Percentiles rank a stretch among this genome's conserved stretches.
phyloP scores from a whole-genome alignment of 2,113 vertebrate species.

The Lophura nycthemera region DNA sequence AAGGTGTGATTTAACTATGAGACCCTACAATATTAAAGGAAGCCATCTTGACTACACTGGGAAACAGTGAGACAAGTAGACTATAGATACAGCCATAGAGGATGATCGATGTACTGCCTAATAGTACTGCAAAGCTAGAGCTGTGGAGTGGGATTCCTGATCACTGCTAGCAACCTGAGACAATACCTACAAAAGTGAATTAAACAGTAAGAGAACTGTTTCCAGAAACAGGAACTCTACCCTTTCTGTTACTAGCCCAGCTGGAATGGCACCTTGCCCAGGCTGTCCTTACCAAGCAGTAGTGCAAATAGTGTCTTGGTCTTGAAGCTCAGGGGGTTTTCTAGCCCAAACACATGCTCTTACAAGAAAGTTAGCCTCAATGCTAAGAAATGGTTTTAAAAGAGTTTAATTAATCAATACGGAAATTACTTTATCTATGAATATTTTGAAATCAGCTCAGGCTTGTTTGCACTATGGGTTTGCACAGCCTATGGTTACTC shows the following conservation, averaged over 20 bases:
- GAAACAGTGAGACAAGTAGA: not conserved
- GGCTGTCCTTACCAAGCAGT: not conserved
- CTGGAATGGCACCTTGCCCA: not conserved
- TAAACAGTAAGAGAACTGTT: not conserved
- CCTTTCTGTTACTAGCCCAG: accelerated
- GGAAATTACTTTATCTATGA: not conserved
- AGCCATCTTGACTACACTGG: not conserved
- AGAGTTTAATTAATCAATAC: not conserved
- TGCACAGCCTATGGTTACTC: not conserved
- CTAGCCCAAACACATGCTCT: not conserved
- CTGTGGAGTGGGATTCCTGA: not conserved
- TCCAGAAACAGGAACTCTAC: not conserved
- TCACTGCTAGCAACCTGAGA: not conserved
- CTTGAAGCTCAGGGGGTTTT: not conserved
- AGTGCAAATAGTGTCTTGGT: not conserved
- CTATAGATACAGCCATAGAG: not conserved
- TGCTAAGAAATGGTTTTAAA: not conserved
- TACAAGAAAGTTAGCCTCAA: not conserved
- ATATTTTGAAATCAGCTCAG: not conserved
- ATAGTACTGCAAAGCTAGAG: not conserved
- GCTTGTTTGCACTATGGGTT: not conserved
- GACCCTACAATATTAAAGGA: not conserved
- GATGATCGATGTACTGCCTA: not conserved
- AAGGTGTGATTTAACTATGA: not conserved
- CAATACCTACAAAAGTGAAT: not conserved